Evolutionary conservation across 2,797 vertebrate genomes (phyloP), one percentile per base, ranked within the genome.

Genomic region (Pterois miles): DNA sequence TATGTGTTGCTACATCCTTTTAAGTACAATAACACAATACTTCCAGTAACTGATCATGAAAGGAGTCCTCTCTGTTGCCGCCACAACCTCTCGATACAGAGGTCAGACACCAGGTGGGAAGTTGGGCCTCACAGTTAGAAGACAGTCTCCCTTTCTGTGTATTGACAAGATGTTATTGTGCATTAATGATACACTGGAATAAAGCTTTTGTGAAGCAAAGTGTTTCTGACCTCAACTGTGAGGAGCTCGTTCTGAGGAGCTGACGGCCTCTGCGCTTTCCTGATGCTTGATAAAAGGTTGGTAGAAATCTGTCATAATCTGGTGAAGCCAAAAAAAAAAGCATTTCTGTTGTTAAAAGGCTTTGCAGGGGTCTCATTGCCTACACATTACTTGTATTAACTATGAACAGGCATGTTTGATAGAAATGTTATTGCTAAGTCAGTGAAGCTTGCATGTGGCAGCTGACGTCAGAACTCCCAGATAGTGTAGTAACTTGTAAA

Each of bases 391-490:
- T 5, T 20, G 4, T 60, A 74, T 68, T 22, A n/a, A 80, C 64
- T 70, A 74, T 52, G 1, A 77, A 57, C 65, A 88, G 72, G 81
- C 71, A 81, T 75, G 81, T 70, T 73, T 53, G 38, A 69, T 74
- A 65, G 18, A 77, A 62, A 65, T 9, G 0, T 76, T 85, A 89
- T 89, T 91, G 87, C 89, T 90, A 56, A 76, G 74, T 84, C 18
- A 34, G 54, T 46, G 60, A 64, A 16, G 65, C 58, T 81, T 74
- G 78, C 75, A 67, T 54, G 57, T 73, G 78, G 75, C 75, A 74
- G 76, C 76, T 76, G 81, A 75, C 46, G 46, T 50, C 74, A 72
- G 53, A 76, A 66, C 56, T 78, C 31, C 34, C 52, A 65, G 46
- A 53, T 2, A 22, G 23, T 40, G 31, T 23, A 62, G 31, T 52